Evolutionary conservation across 2,797 vertebrate species (phyloP).

Genomic region (Enoplosus armatus): DNA sequence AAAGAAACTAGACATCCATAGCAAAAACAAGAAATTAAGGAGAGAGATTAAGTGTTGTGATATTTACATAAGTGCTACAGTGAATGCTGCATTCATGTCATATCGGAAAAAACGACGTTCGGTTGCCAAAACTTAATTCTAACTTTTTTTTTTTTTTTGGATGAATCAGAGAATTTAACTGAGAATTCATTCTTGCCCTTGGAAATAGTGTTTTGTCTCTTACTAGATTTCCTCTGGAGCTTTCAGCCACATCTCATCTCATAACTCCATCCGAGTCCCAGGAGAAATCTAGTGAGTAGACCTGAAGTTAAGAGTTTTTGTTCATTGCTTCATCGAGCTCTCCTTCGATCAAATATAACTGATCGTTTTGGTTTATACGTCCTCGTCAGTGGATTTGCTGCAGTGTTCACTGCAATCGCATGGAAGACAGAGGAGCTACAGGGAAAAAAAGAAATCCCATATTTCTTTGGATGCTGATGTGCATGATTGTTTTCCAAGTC

Average conservation of each 20-base stretch:
- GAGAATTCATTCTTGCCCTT: neutral
- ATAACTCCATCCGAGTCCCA: too few species aligned
- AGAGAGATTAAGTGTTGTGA: neutral
- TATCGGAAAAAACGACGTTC: neutral
- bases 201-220: neutral
- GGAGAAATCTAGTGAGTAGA: neutral
- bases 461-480: constrained; percentile 9
- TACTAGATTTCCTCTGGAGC: neutral
- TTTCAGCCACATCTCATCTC: neutral
- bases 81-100: constrained; percentile 27
- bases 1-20: constrained; percentile 1
- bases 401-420: neutral
- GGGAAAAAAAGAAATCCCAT: neutral
- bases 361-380: neutral
- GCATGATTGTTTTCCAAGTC: constrained; percentile 8
- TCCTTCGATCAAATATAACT: neutral
- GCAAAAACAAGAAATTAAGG: neutral
- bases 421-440: neutral
- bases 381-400: neutral
- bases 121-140: neutral
- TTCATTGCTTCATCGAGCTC: neutral
- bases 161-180: neutral
- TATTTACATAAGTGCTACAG: constrained; percentile 38
- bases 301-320: neutral
- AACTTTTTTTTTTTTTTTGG: neutral